These are phyloP conservation scores for Linnaemya vulpina DNA, from an alignment of 2,888 invertebrate genomes.

Conservation along the genomic window DNA sequence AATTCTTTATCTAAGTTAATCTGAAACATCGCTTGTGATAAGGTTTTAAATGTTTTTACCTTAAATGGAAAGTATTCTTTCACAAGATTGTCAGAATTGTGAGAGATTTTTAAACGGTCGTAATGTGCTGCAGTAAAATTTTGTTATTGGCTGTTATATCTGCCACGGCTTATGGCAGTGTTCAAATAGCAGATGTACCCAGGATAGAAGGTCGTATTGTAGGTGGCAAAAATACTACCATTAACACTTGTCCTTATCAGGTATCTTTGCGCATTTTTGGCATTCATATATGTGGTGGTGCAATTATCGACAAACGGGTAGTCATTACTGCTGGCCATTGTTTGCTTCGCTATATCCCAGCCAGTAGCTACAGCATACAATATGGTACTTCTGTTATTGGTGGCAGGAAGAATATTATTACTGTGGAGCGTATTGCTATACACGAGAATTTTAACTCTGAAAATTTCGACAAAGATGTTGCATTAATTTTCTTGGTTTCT, in stretches of 20 bases:
- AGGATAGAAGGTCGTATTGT: conserved; percentile 70
- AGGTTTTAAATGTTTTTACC: background rate
- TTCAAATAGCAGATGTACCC: conserved; percentile 6
- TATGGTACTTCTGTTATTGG: conserved; percentile 57
- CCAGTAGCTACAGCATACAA: conserved; percentile 48
- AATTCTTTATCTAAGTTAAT: background rate
- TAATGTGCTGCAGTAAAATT: conserved; percentile 33
- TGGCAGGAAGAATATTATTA: conserved; percentile 25
- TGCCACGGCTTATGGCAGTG: conserved; percentile 17
- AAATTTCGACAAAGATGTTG: conserved; percentile 67
- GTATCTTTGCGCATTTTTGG: conserved; percentile 61
- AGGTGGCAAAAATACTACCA: conserved; percentile 68
- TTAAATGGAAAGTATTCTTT: conserved; percentile 14
- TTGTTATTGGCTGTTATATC: conserved; percentile 34
- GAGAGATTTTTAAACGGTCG: background rate
- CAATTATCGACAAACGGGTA: conserved; percentile 74
- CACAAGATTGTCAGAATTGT: background rate
- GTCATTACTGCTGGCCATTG: conserved; percentile 79
- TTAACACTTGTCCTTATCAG: conserved; percentile 66
- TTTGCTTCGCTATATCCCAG: conserved; percentile 21
- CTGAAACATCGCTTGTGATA: background rate
- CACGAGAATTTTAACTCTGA: conserved; percentile 54
- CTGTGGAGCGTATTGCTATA: conserved; percentile 21
- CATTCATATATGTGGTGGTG: conserved; percentile 76
- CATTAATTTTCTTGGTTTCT: conserved; percentile 56